Conservation (phyloP, 2,113 vertebrate genomes). For the Eclectus roratus region DNA sequence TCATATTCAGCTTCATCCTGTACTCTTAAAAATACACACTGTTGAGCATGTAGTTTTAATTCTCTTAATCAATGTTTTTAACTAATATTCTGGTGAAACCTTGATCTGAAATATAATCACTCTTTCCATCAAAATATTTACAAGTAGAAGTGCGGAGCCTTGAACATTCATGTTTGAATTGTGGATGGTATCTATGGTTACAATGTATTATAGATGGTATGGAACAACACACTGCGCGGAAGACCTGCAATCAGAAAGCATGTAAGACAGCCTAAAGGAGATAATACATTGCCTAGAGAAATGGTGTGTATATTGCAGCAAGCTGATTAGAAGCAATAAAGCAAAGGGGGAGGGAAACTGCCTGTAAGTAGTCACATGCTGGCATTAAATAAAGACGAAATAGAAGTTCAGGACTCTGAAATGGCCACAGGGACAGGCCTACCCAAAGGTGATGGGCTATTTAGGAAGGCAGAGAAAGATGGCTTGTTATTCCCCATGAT, state of each 20-base stretch:
- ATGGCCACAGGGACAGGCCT: neutral
- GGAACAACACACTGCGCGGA: neutral
- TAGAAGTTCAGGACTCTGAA: neutral
- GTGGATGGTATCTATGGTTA: constrained; percentile 42
- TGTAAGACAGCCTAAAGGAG: neutral
- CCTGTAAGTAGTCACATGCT: neutral
- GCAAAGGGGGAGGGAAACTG: neutral
- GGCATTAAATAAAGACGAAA: neutral
- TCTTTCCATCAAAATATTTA: constrained; percentile 59
- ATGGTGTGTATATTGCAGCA: neutral
- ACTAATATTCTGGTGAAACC: neutral
- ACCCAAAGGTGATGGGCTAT: neutral
- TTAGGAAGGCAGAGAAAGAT: neutral
- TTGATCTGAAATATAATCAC: neutral
- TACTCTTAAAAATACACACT: neutral
- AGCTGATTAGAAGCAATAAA: neutral
- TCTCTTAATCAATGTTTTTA: constrained; percentile 20
- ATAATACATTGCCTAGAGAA: neutral
- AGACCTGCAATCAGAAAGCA: neutral
- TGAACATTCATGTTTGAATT: neutral
- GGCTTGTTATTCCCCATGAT: neutral
- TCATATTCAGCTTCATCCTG: neutral
- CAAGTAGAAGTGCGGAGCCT: neutral
- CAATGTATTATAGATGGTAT: neutral
- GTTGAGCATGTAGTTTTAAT: neutral